A percentile compares a stretch with the other conserved stretches of the same genome.
Evolutionary conservation across 2,888 invertebrate genomes (phyloP).

Genomic region (Drosophila percnosoma): DNA sequence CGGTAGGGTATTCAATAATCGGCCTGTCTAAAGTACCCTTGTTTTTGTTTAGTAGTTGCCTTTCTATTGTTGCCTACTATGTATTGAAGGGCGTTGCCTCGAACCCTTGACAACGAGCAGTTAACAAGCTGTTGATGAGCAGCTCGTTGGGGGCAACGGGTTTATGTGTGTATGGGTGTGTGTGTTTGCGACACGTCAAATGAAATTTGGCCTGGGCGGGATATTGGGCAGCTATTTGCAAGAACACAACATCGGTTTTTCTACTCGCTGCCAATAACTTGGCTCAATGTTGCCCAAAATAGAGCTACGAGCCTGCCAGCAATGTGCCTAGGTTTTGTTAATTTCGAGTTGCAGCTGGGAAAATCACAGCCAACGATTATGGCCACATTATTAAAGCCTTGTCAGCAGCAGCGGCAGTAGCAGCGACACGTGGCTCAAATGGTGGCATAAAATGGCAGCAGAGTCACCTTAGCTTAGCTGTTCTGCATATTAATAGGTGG

Average conservation of each 20-base stretch:
- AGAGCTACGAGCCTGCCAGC: conserved; percentile 20
- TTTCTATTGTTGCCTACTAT: conserved; percentile 42
- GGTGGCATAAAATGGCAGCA: conserved; percentile 76
- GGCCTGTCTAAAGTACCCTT: neutral
- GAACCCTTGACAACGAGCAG: conserved; percentile 46
- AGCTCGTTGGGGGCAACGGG: conserved; percentile 22
- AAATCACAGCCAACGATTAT: conserved; percentile 57
- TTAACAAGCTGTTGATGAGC: conserved; percentile 63
- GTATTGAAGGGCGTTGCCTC: conserved; percentile 37
- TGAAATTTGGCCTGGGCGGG: conserved; percentile 33
- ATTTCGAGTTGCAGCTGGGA: conserved; percentile 42
- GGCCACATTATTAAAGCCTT: conserved; percentile 52
- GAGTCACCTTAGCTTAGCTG: conserved; percentile 72
- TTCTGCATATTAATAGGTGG: conserved; percentile 73
- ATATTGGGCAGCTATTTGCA: conserved; percentile 33
- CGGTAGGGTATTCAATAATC: neutral
- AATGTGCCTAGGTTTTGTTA: conserved; percentile 44
- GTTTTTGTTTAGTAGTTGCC: conserved; percentile 17
- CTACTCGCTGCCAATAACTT: conserved; percentile 49
- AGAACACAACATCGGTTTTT: conserved; percentile 24
- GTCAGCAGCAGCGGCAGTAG: conserved; percentile 32
- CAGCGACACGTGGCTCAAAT: conserved; percentile 65
- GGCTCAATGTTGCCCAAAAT: conserved; percentile 16
- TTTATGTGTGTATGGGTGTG: neutral
- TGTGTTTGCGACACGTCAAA: conserved; percentile 28